Base-by-base conservation (phyloP, 2,888 invertebrate species). In the Heliconius erato region DNA sequence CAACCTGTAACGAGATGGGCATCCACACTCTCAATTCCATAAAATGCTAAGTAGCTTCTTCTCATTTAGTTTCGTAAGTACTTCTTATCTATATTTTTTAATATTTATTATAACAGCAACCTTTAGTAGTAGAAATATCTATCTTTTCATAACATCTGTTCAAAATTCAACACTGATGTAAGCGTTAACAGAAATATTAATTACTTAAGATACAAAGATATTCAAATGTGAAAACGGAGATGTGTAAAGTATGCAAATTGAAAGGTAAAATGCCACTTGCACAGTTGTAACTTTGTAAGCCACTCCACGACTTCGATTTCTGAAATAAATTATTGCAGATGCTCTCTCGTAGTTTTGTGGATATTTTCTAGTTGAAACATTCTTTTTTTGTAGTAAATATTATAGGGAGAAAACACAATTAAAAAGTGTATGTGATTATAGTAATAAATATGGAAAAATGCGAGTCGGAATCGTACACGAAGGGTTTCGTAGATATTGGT, bases 181-280 rank as follows among this genome's bases (percentile, higher is more conserved):
- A 79, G 79, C 28, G 49, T 71, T 49, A 76, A 81, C 76, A 79
- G 74, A 67, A 49, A 79, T 71, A 79, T 81, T 79, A 72, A 81
- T 81, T 81, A 72, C 63, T 79, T 78, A 83, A 83, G 67, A 26
- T 83, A 76, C 65, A 79, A 68, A 74, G 74, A 79, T 82, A 84
- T 78, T 79, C 78, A 79, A 82, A 82, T 80, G 80, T 49, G 81
- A 80, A 80, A 82, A 67, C n/a, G 28, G 80, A 71, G 49, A 84
- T 79, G 82, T 74, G 81, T 68, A 79, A 84, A 88, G 88, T 87
- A 91, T 90, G 90, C 89, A 90, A 91, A 92, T 90, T 81, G 72
- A 79, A 80, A 85, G 79, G 76, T 83, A 89, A 93, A 93, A 93
- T 92, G 91, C 88, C 92, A 92, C 91, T 91, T 90, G 91, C 85